Conservation (phyloP, 2,888 invertebrate species). For the Thelaira solivaga region DNA sequence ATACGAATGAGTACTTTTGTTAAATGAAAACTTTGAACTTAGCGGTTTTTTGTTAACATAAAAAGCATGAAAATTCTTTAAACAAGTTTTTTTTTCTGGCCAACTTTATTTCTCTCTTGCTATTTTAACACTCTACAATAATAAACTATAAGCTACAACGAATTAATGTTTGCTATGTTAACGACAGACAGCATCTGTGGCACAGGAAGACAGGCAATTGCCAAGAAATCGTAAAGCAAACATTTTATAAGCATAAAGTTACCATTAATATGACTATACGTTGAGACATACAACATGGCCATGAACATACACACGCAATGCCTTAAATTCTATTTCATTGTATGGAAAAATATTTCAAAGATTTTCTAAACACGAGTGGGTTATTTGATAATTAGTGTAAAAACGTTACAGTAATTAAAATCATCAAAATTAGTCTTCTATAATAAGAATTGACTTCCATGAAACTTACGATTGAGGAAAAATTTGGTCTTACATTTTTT, state of each 20-base stretch:
- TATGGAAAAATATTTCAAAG: neutral
- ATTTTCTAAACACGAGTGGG: neutral
- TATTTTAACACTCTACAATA: constrained; percentile 52
- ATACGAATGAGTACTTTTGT: neutral
- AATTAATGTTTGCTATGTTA: constrained; percentile 20
- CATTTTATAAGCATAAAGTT: constrained; percentile 54
- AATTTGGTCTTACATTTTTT: no score
- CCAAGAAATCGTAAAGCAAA: neutral
- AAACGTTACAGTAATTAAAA: no score
- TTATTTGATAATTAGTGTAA: neutral
- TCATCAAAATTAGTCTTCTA: no score
- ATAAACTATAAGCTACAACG: constrained; percentile 49
- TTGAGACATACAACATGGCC: constrained; percentile 58
- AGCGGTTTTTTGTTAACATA: constrained; percentile 50
- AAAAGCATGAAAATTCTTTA: constrained; percentile 54
- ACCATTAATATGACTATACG: constrained; percentile 49
- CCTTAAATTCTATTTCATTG: neutral
- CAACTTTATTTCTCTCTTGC: neutral
- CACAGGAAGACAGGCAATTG: constrained; percentile 21
- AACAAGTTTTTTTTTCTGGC: constrained; percentile 50
- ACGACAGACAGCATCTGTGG: constrained; percentile 10
- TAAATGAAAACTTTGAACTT: constrained; percentile 58
- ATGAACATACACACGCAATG: constrained; percentile 46
- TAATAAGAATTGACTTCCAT: no score
- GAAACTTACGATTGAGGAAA: no score